phyloP scores from a whole-genome alignment of 2,113 vertebrate species.

The Corvus cornix region DNA sequence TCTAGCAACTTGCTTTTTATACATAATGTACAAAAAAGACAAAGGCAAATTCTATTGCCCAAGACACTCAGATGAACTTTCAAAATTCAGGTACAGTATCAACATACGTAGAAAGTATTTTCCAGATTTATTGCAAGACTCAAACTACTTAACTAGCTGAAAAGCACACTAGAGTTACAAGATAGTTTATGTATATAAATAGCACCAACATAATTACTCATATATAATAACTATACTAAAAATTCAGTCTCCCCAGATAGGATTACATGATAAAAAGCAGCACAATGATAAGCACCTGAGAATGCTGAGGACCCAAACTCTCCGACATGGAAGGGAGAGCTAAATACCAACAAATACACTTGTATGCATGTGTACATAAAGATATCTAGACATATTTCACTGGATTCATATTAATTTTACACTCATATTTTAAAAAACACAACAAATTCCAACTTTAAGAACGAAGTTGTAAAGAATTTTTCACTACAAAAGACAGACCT shows the following conservation, averaged over 20 bases:
- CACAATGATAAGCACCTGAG: not conserved
- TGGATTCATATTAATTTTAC: not conserved
- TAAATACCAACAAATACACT: not conserved
- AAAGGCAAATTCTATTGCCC: not conserved
- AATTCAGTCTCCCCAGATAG: not conserved
- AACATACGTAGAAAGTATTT: not conserved
- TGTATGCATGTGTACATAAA: fast-evolving
- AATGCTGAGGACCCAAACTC: not conserved
- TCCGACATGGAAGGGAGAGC: not conserved
- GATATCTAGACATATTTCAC: not conserved
- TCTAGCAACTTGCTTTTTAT: not conserved
- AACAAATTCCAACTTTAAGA: not conserved
- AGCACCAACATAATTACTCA: not conserved
- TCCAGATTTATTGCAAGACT: not conserved
- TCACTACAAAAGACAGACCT: not conserved
- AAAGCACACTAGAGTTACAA: not conserved
- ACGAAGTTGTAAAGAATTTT: not conserved
- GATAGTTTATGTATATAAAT: not conserved
- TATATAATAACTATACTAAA: not conserved
- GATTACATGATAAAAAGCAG: not conserved
- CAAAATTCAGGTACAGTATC: not conserved
- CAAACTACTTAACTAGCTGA: not conserved
- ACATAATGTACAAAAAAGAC: not conserved
- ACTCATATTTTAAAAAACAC: not conserved
- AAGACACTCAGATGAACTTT: not conserved